phyloP scores from a whole-genome alignment of 2,797 vertebrate species.

The Gobio occitaniae region DNA sequence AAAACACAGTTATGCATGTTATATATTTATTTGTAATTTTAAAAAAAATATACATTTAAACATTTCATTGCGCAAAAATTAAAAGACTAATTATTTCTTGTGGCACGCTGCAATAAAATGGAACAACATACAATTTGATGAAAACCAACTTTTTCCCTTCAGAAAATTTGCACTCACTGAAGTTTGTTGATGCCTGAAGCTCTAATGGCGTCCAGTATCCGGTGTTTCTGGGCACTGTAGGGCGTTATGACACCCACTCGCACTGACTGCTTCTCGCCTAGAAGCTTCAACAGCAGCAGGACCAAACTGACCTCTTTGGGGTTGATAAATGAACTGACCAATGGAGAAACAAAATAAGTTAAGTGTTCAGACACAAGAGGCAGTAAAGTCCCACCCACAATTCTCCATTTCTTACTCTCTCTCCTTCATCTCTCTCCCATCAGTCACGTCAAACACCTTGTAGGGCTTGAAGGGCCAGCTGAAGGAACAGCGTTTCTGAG shows the following conservation, averaged over 20 bases:
- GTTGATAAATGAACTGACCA: slow-evolving; percentile 78
- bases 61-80: not conserved
- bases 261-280: slow-evolving; percentile 70
- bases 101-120: not conserved
- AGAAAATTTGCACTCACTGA: slow-evolving; percentile 55
- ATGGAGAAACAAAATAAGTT: not conserved
- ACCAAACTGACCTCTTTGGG: slow-evolving; percentile 83
- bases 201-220: slow-evolving; percentile 66
- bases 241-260: slow-evolving; percentile 85
- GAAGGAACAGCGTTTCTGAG: slow-evolving; percentile 74
- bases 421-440: slow-evolving; percentile 80
- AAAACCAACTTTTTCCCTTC: not conserved
- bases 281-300: slow-evolving; percentile 78
- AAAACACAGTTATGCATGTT: not conserved
- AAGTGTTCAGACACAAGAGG: not conserved
- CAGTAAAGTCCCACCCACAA: no score
- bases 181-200: not conserved
- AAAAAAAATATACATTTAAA: not conserved
- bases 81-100: not conserved
- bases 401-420: slow-evolving; percentile 76
- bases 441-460: slow-evolving; percentile 85
- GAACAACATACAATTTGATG: not conserved
- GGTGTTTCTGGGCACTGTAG: slow-evolving; percentile 85
- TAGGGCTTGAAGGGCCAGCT: slow-evolving; percentile 87
- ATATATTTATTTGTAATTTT: not conserved